Conservation (phyloP, 2,888 invertebrate species). For the Plebejus anna region DNA sequence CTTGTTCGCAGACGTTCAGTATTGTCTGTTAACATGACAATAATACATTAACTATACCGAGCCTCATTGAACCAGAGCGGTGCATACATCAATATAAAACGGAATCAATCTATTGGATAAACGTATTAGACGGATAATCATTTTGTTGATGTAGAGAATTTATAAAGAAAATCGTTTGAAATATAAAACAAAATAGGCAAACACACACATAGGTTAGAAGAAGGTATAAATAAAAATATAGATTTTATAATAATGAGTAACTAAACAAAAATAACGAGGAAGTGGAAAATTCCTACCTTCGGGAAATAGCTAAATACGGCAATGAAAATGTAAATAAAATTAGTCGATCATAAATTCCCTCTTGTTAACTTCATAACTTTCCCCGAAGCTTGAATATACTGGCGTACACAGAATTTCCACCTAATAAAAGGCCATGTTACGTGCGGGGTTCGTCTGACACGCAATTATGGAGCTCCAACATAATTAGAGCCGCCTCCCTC, state of each 20-base stretch:
- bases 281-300: background rate
- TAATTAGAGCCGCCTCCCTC: constrained; percentile 57
- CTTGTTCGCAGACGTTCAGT: constrained; percentile 69
- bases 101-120: constrained; percentile 49
- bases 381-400: constrained; percentile 57
- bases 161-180: no score
- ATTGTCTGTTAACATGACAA: constrained; percentile 66
- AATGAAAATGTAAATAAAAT: constrained; percentile 28
- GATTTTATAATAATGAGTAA: background rate
- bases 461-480: constrained; percentile 69
- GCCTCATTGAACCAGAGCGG: constrained; percentile 69
- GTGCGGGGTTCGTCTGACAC: constrained; percentile 75
- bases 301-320: constrained; percentile 15
- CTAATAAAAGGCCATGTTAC: constrained; percentile 77
- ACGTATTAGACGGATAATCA: constrained; percentile 38
- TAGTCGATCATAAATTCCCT: constrained; percentile 36
- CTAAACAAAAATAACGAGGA: background rate
- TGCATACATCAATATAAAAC: constrained; percentile 60
- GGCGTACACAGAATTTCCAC: constrained; percentile 76
- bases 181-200: no score
- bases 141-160: background rate
- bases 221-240: background rate
- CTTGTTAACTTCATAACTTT: constrained; percentile 58
- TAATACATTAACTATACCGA: constrained; percentile 70
- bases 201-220: background rate